A percentile compares a stretch with the other conserved stretches of the same genome.
phyloP scores from a whole-genome alignment of 2,888 invertebrate species.

The Plebejus anna region DNA sequence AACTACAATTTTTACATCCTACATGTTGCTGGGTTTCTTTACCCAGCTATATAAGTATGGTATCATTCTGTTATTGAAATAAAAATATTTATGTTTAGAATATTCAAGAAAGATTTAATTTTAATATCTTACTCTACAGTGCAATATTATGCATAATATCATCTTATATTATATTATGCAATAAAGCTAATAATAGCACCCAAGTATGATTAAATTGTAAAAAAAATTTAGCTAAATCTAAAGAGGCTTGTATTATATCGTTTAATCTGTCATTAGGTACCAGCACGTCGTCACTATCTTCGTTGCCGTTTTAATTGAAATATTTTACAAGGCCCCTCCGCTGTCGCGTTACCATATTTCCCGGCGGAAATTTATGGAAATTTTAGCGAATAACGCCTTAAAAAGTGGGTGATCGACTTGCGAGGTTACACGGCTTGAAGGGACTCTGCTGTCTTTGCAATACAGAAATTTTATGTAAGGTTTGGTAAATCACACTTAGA shows the following conservation, averaged over 20 bases:
- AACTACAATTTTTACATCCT: too few species aligned
- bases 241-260: neutral
- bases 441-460: neutral
- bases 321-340: neutral
- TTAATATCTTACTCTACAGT: too few species aligned
- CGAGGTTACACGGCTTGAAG: neutral
- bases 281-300: neutral
- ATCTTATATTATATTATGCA: too few species aligned
- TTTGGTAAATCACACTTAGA: too few species aligned
- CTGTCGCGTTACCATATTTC: neutral
- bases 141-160: too few species aligned
- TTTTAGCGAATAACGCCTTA: neutral
- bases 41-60: too few species aligned
- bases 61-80: too few species aligned
- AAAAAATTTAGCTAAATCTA: neutral
- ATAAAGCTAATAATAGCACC: too few species aligned
- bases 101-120: too few species aligned
- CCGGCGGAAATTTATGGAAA: neutral
- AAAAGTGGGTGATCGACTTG: slow-evolving; percentile 3
- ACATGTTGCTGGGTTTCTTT: too few species aligned
- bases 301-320: neutral
- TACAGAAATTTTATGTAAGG: too few species aligned
- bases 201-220: neutral
- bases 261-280: neutral
- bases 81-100: too few species aligned